phyloP scores from a whole-genome alignment of 2,113 vertebrate genomes.

The Tragelaphus scriptus region DNA sequence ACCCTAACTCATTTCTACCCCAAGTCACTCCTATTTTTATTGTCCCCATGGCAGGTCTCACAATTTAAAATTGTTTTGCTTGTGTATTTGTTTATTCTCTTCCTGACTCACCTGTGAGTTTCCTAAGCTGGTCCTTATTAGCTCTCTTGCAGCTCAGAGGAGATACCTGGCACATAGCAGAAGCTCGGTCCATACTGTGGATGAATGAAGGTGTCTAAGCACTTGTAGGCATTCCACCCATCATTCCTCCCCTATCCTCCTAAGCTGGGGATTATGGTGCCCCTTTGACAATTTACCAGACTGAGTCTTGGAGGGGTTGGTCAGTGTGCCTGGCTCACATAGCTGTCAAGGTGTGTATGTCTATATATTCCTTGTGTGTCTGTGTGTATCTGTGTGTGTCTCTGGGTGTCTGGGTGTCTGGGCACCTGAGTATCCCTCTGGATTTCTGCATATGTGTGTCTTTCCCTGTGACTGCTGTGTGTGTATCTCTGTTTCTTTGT shows the following conservation, averaged over 20 bases:
- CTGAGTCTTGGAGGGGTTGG: background rate
- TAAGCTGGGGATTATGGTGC: background rate
- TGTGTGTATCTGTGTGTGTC: background rate
- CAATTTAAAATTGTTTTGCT: background rate
- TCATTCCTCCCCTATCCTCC: background rate
- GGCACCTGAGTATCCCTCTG: background rate
- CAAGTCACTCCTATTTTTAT: background rate
- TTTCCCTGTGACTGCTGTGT: background rate
- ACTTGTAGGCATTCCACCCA: no score
- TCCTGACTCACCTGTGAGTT: background rate
- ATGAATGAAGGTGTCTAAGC: background rate
- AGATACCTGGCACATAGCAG: background rate
- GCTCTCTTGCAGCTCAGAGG: background rate
- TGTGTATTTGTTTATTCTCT: background rate
- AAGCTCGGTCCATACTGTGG: rapidly evolving
- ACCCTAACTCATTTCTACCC: background rate
- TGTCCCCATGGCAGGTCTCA: background rate
- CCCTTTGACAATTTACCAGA: background rate
- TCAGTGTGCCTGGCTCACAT: background rate
- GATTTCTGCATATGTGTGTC: background rate
- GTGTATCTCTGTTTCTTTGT: background rate
- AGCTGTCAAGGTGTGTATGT: background rate
- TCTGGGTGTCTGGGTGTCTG: background rate
- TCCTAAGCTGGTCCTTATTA: background rate
- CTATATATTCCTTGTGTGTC: background rate